Base-by-base conservation (phyloP, 2,113 vertebrate genomes). In the Electrona antarctica region DNA sequence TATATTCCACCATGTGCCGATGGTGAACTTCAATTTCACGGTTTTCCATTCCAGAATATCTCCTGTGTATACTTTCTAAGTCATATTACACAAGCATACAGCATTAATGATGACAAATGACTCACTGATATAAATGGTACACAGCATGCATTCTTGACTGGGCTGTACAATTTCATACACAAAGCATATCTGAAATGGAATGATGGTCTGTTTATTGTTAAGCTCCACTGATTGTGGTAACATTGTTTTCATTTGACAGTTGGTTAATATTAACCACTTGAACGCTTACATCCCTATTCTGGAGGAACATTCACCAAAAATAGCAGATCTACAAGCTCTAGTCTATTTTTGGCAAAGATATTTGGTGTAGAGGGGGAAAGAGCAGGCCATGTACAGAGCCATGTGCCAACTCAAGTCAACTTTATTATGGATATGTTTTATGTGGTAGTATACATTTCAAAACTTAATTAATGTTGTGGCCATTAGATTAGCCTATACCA, bases 1-100 rank as follows among this genome's bases (percentile, higher is more conserved):
- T 14, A 63, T 86, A 73, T 64, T 61, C 67, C 77, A 80, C 57
- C 70, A 41, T 85, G 88, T 29, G 7, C 59, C 45, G 21, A 12
- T 59, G 51, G 21, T 60, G 48, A 41, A 41, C 11, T 10, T 54
- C 13, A 45, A 4, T 61, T 12, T 11, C 9, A 55, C 4, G 14
- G 10, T 64, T 46, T 65, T 33, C 21, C 59, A 28, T 58, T 46
- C 33, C 46, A 48, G 61, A 15, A 49, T 54, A 41, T 47, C 55
- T 48, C 60, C 13, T 46, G 7, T 61, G 45, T 8, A 51, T 8
- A 51, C 46, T 13, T 49, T 65, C 59, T 28, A 41, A 52, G 14
- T 55, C 12, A 64, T 8, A 48, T 61, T 67, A 51, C 58, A 47
- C 54, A 68, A 14, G 70, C 14, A 63, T 14, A 6, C 9, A 49